A percentile compares a stretch with the other conserved stretches of the same genome.
phyloP scores from a whole-genome alignment of 2,888 invertebrate species.

The Escarpia spicata region DNA sequence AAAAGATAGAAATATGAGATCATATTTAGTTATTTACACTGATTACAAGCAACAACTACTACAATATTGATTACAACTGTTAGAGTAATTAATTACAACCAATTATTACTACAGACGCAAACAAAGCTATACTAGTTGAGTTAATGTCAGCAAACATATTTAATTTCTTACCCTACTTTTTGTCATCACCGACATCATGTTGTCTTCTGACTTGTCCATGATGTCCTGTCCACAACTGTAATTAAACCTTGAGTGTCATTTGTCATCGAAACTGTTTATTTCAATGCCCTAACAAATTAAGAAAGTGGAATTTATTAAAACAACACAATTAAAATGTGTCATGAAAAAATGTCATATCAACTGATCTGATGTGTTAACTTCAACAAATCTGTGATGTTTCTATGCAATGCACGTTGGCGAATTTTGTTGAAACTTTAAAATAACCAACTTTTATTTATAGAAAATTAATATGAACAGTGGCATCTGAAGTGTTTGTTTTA shows the following conservation, averaged over 20 bases:
- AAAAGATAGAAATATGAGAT: background rate
- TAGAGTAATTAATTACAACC: background rate
- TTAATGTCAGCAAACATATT: background rate
- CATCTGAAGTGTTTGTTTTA: too few species aligned
- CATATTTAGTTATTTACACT: background rate
- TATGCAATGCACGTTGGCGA: too few species aligned
- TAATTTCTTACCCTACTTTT: background rate
- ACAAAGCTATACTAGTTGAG: background rate
- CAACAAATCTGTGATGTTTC: background rate
- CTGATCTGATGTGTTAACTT: background rate
- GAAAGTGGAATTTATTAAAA: background rate
- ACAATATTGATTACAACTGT: background rate
- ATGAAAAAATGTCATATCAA: background rate
- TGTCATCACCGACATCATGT: background rate
- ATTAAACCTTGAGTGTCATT: background rate
- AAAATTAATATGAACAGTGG: too few species aligned
- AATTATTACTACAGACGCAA: background rate
- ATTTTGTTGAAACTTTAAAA: too few species aligned
- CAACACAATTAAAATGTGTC: background rate
- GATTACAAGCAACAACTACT: background rate
- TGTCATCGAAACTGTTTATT: background rate
- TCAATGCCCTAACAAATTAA: background rate
- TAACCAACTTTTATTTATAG: too few species aligned
- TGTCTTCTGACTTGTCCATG: background rate
- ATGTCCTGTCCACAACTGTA: background rate